These are phyloP conservation scores for Magallana angulata DNA, from an alignment of 1,140 invertebrate species.

Conservation along the genomic window DNA sequence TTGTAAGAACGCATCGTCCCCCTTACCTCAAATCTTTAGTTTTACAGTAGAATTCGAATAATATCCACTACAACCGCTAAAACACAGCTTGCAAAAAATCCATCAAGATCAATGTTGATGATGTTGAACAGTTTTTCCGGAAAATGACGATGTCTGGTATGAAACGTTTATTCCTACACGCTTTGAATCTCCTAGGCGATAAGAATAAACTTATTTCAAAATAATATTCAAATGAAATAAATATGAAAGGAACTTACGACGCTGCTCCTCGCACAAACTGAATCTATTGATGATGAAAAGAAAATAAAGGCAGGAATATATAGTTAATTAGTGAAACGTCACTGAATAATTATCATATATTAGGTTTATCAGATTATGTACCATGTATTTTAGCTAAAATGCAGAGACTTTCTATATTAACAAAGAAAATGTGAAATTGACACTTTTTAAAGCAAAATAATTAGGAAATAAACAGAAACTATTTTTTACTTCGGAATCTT, in stretches of 20 bases:
- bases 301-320: conserved; percentile 62
- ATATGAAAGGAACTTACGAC: conserved; percentile 21
- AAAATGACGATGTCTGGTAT: conserved; percentile 31
- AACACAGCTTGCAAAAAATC: conserved; percentile 23
- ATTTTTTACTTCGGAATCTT: conserved; percentile 19
- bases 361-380: too few species aligned
- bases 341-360: conserved; percentile 51
- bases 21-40: background rate
- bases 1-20: too few species aligned
- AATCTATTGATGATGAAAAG: conserved; percentile 58
- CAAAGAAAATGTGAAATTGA: too few species aligned
- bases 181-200: background rate
- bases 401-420: too few species aligned
- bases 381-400: too few species aligned
- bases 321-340: conserved; percentile 50
- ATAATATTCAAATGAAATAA: conserved; percentile 40
- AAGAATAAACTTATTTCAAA: conserved; percentile 13
- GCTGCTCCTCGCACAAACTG: conserved; percentile 55
- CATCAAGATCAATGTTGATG: conserved; percentile 48
- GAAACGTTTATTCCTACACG: conserved; percentile 23
- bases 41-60: background rate
- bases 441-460: too few species aligned
- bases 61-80: conserved; percentile 30
- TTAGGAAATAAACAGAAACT: conserved; percentile 6
- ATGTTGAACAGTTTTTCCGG: conserved; percentile 44